Conservation (phyloP, 2,113 vertebrate species). For the Antechinus stuartii region DNA sequence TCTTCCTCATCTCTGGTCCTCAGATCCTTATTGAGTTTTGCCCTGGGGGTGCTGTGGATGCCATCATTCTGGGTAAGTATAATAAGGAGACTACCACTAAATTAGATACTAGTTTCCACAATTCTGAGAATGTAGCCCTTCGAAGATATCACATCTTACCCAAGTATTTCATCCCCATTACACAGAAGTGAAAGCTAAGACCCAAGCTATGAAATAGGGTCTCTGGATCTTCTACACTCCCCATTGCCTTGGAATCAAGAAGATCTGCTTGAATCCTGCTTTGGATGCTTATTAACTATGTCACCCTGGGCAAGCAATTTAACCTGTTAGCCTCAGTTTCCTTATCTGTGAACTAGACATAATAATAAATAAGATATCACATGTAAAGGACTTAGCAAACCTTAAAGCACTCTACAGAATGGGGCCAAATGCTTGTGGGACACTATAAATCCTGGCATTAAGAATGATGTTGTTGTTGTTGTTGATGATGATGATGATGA, state of each 20-base stretch:
- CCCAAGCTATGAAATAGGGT: not conserved
- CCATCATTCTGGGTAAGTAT: constrained; percentile 83
- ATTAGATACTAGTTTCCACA: fast-evolving
- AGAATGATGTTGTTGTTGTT: not conserved
- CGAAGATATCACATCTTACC: not conserved
- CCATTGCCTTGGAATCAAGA: not conserved
- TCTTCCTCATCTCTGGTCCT: constrained; percentile 27
- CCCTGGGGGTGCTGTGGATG: constrained; percentile 84
- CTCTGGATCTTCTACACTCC: not conserved
- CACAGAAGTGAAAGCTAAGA: not conserved
- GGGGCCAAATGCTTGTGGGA: not conserved
- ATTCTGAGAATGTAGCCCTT: not conserved
- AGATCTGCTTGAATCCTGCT: not conserved
- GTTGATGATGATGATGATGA: not conserved
- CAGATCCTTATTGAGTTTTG: constrained; percentile 87
- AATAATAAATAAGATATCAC: not conserved
- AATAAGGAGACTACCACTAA: fast-evolving
- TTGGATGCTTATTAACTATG: not conserved
- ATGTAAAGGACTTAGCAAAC: not conserved
- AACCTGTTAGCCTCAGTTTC: not conserved
- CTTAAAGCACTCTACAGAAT: not conserved
- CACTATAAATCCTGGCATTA: not conserved
- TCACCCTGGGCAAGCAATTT: not conserved
- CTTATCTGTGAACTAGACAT: not conserved
- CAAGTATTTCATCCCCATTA: not conserved